Evolutionary conservation across 2,113 vertebrate species (phyloP).

Genomic region (Zapus hudsonius): DNA sequence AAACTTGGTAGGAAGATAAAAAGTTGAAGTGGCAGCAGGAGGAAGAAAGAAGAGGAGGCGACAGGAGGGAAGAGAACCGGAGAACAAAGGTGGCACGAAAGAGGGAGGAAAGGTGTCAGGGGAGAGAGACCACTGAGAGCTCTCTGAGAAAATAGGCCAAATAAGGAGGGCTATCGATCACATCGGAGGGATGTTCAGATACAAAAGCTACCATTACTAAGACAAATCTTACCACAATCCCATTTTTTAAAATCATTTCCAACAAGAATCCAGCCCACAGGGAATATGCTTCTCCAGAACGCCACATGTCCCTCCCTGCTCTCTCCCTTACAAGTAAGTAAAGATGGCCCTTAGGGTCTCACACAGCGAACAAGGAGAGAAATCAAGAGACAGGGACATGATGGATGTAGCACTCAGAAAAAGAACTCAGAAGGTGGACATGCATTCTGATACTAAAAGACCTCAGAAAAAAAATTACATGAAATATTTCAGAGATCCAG

Average conservation of each 20-base stretch:
- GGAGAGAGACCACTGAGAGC: background rate
- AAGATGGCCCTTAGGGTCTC: background rate
- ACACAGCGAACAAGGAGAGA: background rate
- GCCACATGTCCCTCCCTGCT: background rate
- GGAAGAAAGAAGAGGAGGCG: background rate
- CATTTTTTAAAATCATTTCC: slow-evolving; percentile 38
- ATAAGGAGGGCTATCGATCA: background rate
- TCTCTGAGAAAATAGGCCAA: slow-evolving; percentile 9
- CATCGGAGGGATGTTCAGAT: background rate
- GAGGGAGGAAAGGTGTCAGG: background rate
- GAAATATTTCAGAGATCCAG: background rate
- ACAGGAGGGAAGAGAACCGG: slow-evolving; percentile 26
- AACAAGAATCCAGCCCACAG: background rate
- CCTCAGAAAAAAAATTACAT: background rate
- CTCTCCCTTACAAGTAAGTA: background rate
- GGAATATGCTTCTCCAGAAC: background rate
- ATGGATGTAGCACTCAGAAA: background rate
- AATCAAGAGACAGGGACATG: background rate
- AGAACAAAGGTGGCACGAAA: slow-evolving; percentile 15
- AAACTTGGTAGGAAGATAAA: slow-evolving; percentile 60
- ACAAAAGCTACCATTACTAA: slow-evolving; percentile 44
- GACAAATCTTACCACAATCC: slow-evolving; percentile 48
- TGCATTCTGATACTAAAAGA: background rate
- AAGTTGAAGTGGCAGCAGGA: slow-evolving; percentile 46
- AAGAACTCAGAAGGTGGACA: background rate